Percentiles rank a stretch among this genome's conserved stretches.
phyloP scores from a whole-genome alignment of 2,797 vertebrate species.

The Poeciliopsis presidionis region DNA sequence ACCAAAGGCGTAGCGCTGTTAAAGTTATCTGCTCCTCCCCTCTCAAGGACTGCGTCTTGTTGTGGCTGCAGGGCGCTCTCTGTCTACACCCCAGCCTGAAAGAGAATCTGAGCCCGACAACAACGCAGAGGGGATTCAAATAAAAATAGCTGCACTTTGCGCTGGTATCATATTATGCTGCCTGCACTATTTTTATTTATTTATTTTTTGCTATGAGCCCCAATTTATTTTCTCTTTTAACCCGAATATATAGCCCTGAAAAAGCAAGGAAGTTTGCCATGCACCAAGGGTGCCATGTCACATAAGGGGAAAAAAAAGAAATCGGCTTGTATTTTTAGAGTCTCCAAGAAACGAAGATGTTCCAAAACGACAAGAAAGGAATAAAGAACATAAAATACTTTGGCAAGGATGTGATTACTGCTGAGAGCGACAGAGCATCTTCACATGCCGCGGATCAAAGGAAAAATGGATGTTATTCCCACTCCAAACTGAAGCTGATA shows the following conservation, averaged over 20 bases:
- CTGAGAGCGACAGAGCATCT: slow-evolving; percentile 23
- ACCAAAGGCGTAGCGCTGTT: slow-evolving; percentile 44
- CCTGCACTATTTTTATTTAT: slow-evolving; percentile 35
- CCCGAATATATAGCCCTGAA: slow-evolving; percentile 43
- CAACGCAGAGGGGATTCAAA: slow-evolving; percentile 51
- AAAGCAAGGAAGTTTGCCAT: slow-evolving; percentile 40
- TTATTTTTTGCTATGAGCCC: slow-evolving; percentile 31
- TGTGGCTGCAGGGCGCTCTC: slow-evolving; percentile 55
- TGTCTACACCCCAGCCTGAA: slow-evolving; percentile 61
- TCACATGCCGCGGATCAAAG: slow-evolving; percentile 39
- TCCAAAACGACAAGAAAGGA: slow-evolving; percentile 5
- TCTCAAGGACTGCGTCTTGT: slow-evolving; percentile 51
- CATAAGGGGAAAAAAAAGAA: slow-evolving; percentile 27
- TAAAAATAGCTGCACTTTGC: slow-evolving; percentile 60
- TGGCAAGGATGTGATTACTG: slow-evolving; percentile 26
- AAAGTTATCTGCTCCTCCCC: slow-evolving; percentile 44
- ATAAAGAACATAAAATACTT: background rate
- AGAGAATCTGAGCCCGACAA: slow-evolving; percentile 50
- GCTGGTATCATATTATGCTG: slow-evolving; percentile 67
- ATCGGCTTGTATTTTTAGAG: slow-evolving; percentile 38
- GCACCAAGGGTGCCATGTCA: slow-evolving; percentile 38
- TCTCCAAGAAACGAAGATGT: slow-evolving; percentile 23
- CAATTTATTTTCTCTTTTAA: slow-evolving; percentile 16
- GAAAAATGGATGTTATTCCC: slow-evolving; percentile 35
- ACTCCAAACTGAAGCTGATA: slow-evolving; percentile 40